Evolutionary conservation across 2,113 vertebrate genomes (phyloP), one percentile per base, ranked within the genome.

Genomic region (Leuciscus idus): DNA sequence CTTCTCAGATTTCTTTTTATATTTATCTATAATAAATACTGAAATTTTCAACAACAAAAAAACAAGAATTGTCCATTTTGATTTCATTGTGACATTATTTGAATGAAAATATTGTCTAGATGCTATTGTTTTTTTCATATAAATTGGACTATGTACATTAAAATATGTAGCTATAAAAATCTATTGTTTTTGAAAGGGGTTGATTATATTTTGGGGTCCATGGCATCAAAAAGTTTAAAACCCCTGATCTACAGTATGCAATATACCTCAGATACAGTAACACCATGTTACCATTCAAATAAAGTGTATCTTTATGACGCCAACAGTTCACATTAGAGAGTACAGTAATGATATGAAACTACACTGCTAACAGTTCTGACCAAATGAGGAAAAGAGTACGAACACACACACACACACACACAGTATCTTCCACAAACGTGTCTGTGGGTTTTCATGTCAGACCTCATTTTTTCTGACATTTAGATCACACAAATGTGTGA

Each of bases 291-390:
- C 17, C 2, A 9, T 70, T 36, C 17, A 21, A 23, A 43, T n/a
- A 72, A 4, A 72, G 7, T 72, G 17, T 3, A 39, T 72, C 19
- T 39, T 39, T 39, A 39, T 23, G 4, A 39, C 9, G 10, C 36
- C 68, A 72, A 10, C 17, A 39, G 66, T 36, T 36, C 36, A 21
- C n/a, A 62, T 64, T 10, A 64, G 39, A 81, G n/a, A 46, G n/a
- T 81, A 81, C 79, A 81, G 79, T 81, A 81, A 48, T 48, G 23
- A 64, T 15, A 46, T 81, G 79, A 81, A 81, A 81, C 79, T 48
- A 43, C 59, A 64, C 15, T 81, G 78, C 64, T 48, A 62, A 19
- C 79, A 81, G 36, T 43, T 81, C 79, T 48, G 59, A 81, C 39
- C 79, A 64, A 81, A 81, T 39, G 61, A 64, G 79, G 79, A 81